A percentile compares a stretch with the other conserved stretches of the same genome.
Evolutionary conservation across 2,888 invertebrate species (phyloP).

Genomic region (Cheilosia scutellata): DNA sequence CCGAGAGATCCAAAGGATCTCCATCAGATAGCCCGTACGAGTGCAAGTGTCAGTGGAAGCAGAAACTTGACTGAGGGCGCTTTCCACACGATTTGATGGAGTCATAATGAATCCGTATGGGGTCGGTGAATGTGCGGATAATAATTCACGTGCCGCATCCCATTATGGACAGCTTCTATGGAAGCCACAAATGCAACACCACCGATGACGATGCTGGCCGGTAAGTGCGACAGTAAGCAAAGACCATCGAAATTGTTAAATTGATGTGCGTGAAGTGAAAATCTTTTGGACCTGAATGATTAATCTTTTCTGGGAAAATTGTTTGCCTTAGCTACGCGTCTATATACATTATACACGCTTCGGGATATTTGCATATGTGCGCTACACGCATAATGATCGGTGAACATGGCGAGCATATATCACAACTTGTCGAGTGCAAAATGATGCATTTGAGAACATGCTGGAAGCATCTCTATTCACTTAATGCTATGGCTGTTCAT

Average conservation of each 20-base stretch:
- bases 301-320: constrained; percentile 72
- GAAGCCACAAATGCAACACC: constrained; percentile 51
- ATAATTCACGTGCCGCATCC: constrained; percentile 67
- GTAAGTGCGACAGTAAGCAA: constrained; percentile 61
- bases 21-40: constrained; percentile 8
- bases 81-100: constrained; percentile 72
- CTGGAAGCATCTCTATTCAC: constrained; percentile 38
- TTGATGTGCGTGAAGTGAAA: constrained; percentile 67
- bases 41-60: constrained; percentile 47
- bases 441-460: constrained; percentile 45
- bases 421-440: constrained; percentile 68
- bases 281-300: constrained; percentile 54
- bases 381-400: constrained; percentile 64
- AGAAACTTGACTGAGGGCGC: constrained; percentile 65
- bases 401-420: constrained; percentile 54
- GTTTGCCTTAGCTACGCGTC: constrained; percentile 43
- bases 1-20: constrained; percentile 47
- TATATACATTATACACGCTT: background rate
- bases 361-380: constrained; percentile 69
- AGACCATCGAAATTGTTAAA: constrained; percentile 58
- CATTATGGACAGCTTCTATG: constrained; percentile 67
- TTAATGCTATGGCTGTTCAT: background rate
- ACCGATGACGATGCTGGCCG: constrained; percentile 4
- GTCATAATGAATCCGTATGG: constrained; percentile 72
- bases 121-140: constrained; percentile 48